Percentiles rank a stretch among this genome's conserved stretches.
These are phyloP conservation scores for Balanococcus diminutus DNA, from an alignment of 2,888 invertebrate genomes.

Conservation along the genomic window DNA sequence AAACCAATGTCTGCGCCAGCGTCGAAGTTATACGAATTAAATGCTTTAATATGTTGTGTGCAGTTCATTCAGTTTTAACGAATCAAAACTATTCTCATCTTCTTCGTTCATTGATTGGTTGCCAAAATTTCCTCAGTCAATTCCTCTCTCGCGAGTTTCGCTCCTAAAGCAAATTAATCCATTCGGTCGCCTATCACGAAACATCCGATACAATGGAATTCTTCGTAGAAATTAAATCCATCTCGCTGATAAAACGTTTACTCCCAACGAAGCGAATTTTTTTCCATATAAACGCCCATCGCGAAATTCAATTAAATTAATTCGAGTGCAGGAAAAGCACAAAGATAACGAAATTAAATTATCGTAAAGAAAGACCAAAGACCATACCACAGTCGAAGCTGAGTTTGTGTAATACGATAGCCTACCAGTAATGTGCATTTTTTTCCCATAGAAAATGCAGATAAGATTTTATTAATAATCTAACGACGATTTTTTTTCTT, in stretches of 20 bases:
- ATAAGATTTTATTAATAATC: not conserved
- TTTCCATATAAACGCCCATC: not conserved
- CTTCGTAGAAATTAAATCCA: not conserved
- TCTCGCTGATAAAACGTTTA: not conserved
- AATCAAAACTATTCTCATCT: not conserved
- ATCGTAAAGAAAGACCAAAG: not conserved
- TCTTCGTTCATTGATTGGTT: not conserved
- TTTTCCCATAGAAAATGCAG: not conserved
- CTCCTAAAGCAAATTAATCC: not conserved
- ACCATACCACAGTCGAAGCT: not conserved
- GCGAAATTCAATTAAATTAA: not conserved
- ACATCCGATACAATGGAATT: too few species aligned
- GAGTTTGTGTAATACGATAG: not conserved
- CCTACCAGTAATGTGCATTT: not conserved
- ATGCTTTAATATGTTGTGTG: not conserved
- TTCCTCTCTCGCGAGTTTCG: not conserved
- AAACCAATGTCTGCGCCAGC: not conserved
- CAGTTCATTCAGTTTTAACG: slow-evolving; percentile 5
- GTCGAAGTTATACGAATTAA: slow-evolving; percentile 25
- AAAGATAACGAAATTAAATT: not conserved
- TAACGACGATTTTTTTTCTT: not conserved
- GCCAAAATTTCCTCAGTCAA: not conserved
- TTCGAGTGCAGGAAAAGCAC: not conserved
- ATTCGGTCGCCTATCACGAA: not conserved
- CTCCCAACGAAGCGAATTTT: not conserved